Percentiles rank a stretch among this genome's conserved stretches.
These are phyloP conservation scores for Sardina pilchardus DNA, from an alignment of 2,113 vertebrate genomes.

Conservation along the genomic window DNA sequence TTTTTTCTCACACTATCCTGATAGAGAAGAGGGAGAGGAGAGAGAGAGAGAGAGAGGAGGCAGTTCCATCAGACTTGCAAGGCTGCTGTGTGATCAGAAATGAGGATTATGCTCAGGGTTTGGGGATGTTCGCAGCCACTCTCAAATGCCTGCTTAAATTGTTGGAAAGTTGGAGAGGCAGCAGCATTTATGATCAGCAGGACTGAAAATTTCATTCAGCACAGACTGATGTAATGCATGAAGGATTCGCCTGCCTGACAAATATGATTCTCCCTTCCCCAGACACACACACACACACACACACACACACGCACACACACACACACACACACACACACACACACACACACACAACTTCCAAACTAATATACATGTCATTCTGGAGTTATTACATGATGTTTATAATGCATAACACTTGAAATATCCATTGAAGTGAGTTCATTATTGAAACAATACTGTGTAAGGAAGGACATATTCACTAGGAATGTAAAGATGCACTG, in stretches of 20 bases:
- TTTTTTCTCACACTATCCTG: neutral
- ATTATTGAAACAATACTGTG: neutral
- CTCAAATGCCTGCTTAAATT: conserved; percentile 28
- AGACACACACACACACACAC: no score
- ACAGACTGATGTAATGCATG: conserved; percentile 37
- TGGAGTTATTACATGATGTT: neutral
- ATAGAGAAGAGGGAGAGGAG: no score
- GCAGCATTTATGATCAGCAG: conserved; percentile 48
- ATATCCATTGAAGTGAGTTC: neutral
- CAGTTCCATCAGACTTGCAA: conserved; percentile 9
- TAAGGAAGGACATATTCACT: no score
- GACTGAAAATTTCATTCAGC: conserved; percentile 50
- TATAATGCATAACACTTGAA: neutral
- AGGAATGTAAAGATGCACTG: no score
- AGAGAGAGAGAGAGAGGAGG: neutral
- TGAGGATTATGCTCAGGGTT: conserved; percentile 21
- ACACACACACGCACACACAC: no score
- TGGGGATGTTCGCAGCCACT: conserved; percentile 17
- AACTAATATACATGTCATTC: neutral
- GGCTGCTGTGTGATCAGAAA: conserved; percentile 30
- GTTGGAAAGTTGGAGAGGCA: conserved; percentile 41
- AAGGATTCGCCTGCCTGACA: conserved; percentile 54
- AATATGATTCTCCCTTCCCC: conserved; percentile 59
- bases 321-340: no score
- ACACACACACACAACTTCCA: neutral